Base-by-base conservation (phyloP, 1,140 invertebrate genomes). In the Diabrotica virgifera region DNA sequence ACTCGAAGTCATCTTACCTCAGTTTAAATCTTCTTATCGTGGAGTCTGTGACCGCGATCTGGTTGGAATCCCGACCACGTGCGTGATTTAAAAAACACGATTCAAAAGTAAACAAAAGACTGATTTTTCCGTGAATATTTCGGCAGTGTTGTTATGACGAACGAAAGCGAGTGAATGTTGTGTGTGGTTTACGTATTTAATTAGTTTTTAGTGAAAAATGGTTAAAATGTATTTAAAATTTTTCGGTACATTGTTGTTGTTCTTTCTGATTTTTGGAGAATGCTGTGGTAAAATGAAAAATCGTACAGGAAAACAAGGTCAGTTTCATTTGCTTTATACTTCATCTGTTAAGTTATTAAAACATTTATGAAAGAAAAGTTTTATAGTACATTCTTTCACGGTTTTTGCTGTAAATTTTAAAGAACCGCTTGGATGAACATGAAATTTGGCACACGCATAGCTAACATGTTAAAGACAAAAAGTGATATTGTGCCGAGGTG, bases 1-100 rank as follows among this genome's bases (percentile, higher is more conserved):
- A n/a, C 13, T 51, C 50, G 37, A 67, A 62, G 65, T 67, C 62
- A 63, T 60, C 57, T 59, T 56, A 66, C 61, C 61, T 68, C 62
- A 69, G 68, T 69, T 58, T 61, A 36, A 52, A 56, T 36, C 52
- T 46, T 52, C 37, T 38, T 57, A 46, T 10, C 56, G 62, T 51
- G 38, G 61, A 14, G 65, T 67, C 59, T 67, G 56, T 63, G 52
- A n/a, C 56, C 35, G 11, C 37, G 62, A 12, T 52, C 38, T 6
- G 7, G 11, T 9, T 13, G 35, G 59, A 52, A 10, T 36, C 46
- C 12, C 35, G 46, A 38, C 62, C 65, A 67, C 65, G 65, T 67
- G 65, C 61, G 60, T 58, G n/a, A 6, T 51, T 14, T 59, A 0
- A 5, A 10, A 8, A 46, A 46, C 8, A 46, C 8, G n/a, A 46